Percentiles rank a stretch among this genome's conserved stretches.
Conservation (phyloP, 1,140 invertebrate genomes). For the Magallana angulata region DNA sequence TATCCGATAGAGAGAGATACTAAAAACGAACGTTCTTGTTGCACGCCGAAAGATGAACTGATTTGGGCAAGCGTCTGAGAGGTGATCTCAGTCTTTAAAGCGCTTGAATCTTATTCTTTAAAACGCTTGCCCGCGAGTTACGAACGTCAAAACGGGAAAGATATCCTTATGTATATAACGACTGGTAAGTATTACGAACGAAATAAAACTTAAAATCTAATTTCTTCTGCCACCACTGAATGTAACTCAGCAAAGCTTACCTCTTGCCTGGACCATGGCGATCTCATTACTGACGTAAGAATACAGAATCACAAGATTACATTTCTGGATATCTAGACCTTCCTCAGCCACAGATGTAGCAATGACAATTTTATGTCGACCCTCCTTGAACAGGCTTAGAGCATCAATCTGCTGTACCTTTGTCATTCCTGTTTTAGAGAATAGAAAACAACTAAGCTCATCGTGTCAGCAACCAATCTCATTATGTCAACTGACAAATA, state of each 20-base stretch:
- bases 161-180: too few relatives aligned
- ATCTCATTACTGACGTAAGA: slow-evolving; percentile 78
- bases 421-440: slow-evolving; percentile 68
- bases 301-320: slow-evolving; percentile 78
- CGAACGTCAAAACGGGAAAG: too few relatives aligned
- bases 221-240: neutral
- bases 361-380: slow-evolving; percentile 71
- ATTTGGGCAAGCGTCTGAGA: too few relatives aligned
- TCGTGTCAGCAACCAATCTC: too few relatives aligned
- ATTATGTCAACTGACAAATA: neutral
- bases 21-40: too few relatives aligned
- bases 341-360: slow-evolving; percentile 80
- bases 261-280: slow-evolving; percentile 77
- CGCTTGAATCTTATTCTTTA: too few relatives aligned
- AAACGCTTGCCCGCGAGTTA: too few relatives aligned
- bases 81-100: too few relatives aligned
- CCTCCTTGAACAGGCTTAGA: slow-evolving; percentile 66
- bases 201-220: neutral
- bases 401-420: slow-evolving; percentile 68
- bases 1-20: too few relatives aligned
- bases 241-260: slow-evolving; percentile 52
- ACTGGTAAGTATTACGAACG: too few relatives aligned
- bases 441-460: neutral
- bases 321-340: slow-evolving; percentile 77
- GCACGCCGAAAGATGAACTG: too few relatives aligned